Evolutionary conservation across 2,113 vertebrate genomes (phyloP).

Genomic region (Ceuthmochares aereus): DNA sequence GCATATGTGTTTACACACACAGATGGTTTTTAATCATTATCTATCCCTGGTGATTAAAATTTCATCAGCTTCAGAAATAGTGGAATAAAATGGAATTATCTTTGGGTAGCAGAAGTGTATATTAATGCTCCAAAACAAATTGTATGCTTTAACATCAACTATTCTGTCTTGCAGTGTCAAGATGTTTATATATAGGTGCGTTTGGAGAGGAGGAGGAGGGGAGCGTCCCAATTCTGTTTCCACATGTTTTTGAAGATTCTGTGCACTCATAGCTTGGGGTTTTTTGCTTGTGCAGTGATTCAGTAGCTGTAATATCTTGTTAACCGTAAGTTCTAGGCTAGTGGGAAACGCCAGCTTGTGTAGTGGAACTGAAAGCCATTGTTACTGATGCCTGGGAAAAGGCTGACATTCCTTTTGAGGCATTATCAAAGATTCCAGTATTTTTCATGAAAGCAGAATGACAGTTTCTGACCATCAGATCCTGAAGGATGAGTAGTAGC

Average conservation of each 20-base stretch:
- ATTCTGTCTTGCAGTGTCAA: neutral
- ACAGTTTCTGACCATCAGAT: neutral
- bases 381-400: neutral
- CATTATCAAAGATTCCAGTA: constrained; percentile 33
- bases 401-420: neutral
- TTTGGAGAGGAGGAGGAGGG: accelerated
- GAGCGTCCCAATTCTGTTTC: neutral
- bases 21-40: neutral
- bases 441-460: constrained; percentile 32
- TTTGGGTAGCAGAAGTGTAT: neutral
- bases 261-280: accelerated
- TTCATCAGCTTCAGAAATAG: neutral
- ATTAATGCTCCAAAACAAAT: neutral
- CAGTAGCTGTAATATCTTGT: neutral
- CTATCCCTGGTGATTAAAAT: neutral
- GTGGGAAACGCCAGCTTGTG: neutral
- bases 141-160: neutral
- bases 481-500: neutral
- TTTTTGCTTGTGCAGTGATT: neutral
- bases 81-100: neutral
- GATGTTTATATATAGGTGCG: neutral
- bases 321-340: neutral
- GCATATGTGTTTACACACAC: neutral
- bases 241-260: neutral
- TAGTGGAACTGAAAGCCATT: neutral